These are phyloP conservation scores for Drosophila sechellia DNA, from an alignment of 1,140 invertebrate genomes.

Conservation along the genomic window DNA sequence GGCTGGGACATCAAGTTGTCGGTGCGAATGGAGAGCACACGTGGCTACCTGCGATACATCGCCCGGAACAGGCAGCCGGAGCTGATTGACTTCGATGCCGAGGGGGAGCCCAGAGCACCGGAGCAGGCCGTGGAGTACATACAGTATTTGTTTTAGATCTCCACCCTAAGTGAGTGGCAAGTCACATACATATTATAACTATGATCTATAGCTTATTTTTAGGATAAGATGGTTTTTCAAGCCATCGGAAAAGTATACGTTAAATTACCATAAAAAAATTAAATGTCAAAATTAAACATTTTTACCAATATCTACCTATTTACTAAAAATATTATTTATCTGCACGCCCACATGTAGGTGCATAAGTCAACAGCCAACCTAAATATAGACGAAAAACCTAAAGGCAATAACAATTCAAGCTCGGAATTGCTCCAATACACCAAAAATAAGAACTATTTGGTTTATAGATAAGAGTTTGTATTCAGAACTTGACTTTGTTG, in stretches of 20 bases:
- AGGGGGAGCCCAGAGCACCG: constrained; percentile 11
- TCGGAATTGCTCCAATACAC: not conserved
- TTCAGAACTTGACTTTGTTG: constrained; percentile 81
- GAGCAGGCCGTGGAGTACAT: constrained; percentile 20
- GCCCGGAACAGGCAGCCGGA: constrained; percentile 27
- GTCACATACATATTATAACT: not conserved
- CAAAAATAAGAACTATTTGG: constrained; percentile 10
- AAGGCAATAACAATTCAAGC: not conserved
- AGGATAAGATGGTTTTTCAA: too few species aligned
- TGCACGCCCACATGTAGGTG: not conserved
- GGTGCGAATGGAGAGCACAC: constrained; percentile 4
- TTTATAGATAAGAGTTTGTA: constrained; percentile 25
- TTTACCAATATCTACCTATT: not conserved
- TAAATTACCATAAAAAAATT: too few species aligned
- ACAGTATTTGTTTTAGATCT: constrained; percentile 15
- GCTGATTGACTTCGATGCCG: constrained; percentile 24
- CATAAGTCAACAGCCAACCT: too few species aligned
- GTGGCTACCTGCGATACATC: constrained; percentile 36
- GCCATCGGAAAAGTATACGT: too few species aligned
- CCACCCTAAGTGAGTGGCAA: not conserved
- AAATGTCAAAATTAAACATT: too few species aligned
- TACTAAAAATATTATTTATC: not conserved
- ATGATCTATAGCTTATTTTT: not conserved
- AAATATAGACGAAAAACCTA: too few species aligned
- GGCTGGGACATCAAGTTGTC: constrained; percentile 13